Base-by-base conservation (phyloP, 2,888 invertebrate genomes). In the Volucella zonaria region DNA sequence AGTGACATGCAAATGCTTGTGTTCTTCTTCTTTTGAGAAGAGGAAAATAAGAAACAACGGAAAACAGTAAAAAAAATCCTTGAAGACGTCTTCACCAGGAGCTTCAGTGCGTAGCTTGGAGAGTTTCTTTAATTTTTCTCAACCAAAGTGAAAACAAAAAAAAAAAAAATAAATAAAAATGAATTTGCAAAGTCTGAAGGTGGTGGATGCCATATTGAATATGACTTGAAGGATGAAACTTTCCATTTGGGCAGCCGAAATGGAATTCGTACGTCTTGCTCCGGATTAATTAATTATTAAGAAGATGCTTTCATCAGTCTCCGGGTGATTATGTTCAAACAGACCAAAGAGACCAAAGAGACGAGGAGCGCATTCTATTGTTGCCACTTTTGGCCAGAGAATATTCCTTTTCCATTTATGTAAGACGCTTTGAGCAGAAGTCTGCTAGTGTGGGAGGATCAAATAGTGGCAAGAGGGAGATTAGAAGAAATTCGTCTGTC, bases 221-320 rank as follows among this genome's bases (percentile, higher is more conserved):
- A 74, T 49, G 64, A 49, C 56, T 64, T 74, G 66, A 75, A 47
- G 66, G 64, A 47, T 58, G 66, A 56, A 64, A 64, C 47, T 75
- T 62, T 67, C 54, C 51, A 66, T 51, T 79, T 42, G 67, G 67
- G 49, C 79, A 67, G 15, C 73, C 14, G 58, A 42, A 45, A 14
- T 64, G 40, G 11, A 10, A 3, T 15, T 58, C 38, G 47, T 42
- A 31, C 45, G 61, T 42, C 68, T 40, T 59, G 31, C 45, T 78
- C 70, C 75, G 61, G 80, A 80, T 75, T 83, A 83, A 83, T 83
- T 83, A 83, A 83, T 83, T 83, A 83, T 83, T 83, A 56, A 83
- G 66, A 76, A 75, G 79, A 75, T 58, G 59, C 51, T 79, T 58
- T 83, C 83, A 75, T 83, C 83, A 83, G 79, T 80, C 42, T 31